Conservation (phyloP, 2,113 vertebrate genomes). For the Amia ocellicauda region DNA sequence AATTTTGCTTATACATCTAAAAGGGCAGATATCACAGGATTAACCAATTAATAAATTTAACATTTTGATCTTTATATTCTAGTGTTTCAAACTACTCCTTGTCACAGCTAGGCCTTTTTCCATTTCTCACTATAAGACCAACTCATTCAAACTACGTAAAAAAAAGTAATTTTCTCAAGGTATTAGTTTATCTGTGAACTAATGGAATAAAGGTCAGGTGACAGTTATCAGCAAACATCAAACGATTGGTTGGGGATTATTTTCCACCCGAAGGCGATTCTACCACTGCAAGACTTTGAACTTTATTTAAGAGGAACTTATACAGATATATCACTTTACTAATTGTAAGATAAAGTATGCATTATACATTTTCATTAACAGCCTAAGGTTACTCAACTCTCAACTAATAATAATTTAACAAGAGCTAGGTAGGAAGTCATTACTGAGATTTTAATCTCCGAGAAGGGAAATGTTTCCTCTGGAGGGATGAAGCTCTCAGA, state of each 20-base stretch:
- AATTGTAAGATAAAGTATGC: neutral
- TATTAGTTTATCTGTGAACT: constrained; percentile 1
- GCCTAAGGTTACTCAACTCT: neutral
- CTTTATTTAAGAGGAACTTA: too few species aligned
- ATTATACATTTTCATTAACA: too few species aligned
- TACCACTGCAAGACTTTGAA: constrained; percentile 6
- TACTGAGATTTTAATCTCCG: too few species aligned
- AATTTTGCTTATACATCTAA: too few species aligned
- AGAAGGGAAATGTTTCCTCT: too few species aligned
- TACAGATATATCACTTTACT: neutral
- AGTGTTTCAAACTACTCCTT: neutral
- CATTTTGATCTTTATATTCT: too few species aligned
- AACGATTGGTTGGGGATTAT: constrained; percentile 12
- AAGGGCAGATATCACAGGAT: too few species aligned
- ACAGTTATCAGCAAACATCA: constrained; percentile 11
- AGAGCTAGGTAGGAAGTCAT: too few species aligned
- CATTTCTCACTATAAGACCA: neutral
- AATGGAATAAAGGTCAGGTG: constrained; percentile 12
- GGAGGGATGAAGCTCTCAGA: too few species aligned
- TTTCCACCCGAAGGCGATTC: neutral
- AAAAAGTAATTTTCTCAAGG: too few species aligned
- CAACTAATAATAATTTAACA: neutral
- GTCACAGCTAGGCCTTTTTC: neutral
- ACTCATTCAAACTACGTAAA: too few species aligned
- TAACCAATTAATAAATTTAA: too few species aligned